Conservation (phyloP, 2,888 invertebrate genomes). For the Sesia bembeciformis region DNA sequence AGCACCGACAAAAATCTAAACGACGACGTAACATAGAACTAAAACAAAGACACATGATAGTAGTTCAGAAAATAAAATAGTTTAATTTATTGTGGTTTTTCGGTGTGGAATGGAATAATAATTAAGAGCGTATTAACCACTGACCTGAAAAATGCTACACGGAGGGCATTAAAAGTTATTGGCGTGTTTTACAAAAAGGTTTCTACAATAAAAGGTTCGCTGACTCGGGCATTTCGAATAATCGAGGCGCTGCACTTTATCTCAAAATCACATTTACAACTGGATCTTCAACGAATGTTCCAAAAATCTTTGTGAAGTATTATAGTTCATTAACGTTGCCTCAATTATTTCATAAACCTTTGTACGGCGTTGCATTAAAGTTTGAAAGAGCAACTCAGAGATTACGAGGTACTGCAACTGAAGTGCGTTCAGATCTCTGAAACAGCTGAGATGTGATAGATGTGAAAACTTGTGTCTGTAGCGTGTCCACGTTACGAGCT, state of each 20-base stretch:
- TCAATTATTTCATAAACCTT: neutral
- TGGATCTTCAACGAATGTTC: neutral
- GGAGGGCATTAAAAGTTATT: neutral
- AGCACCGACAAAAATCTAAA: too few species aligned
- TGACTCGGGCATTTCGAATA: neutral
- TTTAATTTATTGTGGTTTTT: neutral
- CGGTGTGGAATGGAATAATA: neutral
- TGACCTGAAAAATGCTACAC: neutral
- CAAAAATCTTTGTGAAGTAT: neutral
- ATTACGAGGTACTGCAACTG: too few species aligned
- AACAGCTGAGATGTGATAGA: too few species aligned
- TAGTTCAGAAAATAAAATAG: neutral
- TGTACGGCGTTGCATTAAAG: too few species aligned
- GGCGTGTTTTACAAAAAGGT: neutral
- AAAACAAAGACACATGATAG: neutral
- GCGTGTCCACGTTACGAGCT: too few species aligned
- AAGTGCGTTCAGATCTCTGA: too few species aligned
- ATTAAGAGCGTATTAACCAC: neutral
- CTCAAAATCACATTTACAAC: neutral
- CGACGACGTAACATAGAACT: too few species aligned
- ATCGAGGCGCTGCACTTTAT: neutral
- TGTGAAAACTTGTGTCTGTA: too few species aligned
- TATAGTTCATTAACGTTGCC: neutral
- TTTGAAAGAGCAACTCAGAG: too few species aligned
- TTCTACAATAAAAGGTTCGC: neutral